Evolutionary conservation across 2,797 vertebrate species (phyloP).

Genomic region (Buceros bicornis): DNA sequence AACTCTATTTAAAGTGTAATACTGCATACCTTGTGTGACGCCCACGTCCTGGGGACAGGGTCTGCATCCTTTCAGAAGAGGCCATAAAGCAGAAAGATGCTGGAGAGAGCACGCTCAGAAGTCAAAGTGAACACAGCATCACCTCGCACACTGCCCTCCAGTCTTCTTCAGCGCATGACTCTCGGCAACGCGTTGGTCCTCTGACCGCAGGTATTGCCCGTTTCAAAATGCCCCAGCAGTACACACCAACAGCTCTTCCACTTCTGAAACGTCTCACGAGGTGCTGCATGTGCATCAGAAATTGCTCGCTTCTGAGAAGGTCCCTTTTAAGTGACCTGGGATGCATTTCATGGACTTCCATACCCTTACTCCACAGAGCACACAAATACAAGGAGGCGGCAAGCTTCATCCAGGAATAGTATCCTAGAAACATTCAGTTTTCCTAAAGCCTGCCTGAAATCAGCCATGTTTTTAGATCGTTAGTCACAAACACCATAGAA

Average conservation of each 20-base stretch:
- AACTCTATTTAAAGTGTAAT: not conserved
- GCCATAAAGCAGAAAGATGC: not conserved
- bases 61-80: not conserved
- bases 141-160: accelerated
- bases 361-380: not conserved
- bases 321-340: not conserved
- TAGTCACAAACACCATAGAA: not conserved
- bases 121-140: not conserved
- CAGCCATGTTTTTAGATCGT: not conserved
- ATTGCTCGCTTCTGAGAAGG: not conserved
- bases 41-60: not conserved
- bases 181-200: accelerated
- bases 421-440: not conserved
- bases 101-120: not conserved
- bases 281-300: not conserved
- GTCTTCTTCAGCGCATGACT: not conserved
- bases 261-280: not conserved
- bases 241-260: not conserved
- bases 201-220: not conserved
- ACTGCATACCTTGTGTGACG: not conserved
- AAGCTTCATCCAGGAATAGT: not conserved
- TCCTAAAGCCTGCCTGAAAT: not conserved
- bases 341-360: not conserved
- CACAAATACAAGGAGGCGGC: not conserved
- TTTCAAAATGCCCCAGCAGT: not conserved